Evolutionary conservation across 92 coral and sea anemone species (phyloP), one percentile per base, ranked within the genome.

Genomic region (Montipora capitata): DNA sequence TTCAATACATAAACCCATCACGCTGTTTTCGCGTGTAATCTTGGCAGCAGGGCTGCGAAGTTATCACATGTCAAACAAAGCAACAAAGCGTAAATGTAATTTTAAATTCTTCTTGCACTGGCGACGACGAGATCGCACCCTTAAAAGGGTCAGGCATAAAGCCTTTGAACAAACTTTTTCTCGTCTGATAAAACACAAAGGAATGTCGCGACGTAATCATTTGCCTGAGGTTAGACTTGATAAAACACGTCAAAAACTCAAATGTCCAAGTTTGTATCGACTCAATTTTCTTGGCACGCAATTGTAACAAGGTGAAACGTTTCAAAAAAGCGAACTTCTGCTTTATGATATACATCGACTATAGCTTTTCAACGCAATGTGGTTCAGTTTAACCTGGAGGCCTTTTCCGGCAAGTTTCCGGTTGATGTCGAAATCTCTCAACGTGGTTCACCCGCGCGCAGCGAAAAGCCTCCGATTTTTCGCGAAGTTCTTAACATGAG

Each of bases 161-260:
- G 39, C 4, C 40, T 16, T 61, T 61, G 67, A 15, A 61, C 0
- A 16, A 61, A 61, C 35, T 61, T 15, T 16, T 7, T 63, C 18
- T 63, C 17, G 9, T 40, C 2, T 15, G 20, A 15, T 14, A 38
- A 67, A 35, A 13, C 9, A 43, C 7, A 35, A 15, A 67, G 10
- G 63, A 78, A 12, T 14, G 43, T 44, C 20, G 3, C 17, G 56
- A 4, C 42, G 57, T 8, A 45, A 10, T 9, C 10, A 40, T 42
- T 44, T 63, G 54, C 74, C 61, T 64, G 74, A 57, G 20, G 16
- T 17, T 39, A 15, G 35, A 45, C 83, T 16, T 79, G 83, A 17
- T 5, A 38, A 2, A 65, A 44, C 83, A 65, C 73, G 52, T 45
- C 35, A 27, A 27, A 27, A 27, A 27, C 35, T 27, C 74, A 44